Conservation (phyloP, 2,888 invertebrate genomes). For the Subacronicta megacephala region DNA sequence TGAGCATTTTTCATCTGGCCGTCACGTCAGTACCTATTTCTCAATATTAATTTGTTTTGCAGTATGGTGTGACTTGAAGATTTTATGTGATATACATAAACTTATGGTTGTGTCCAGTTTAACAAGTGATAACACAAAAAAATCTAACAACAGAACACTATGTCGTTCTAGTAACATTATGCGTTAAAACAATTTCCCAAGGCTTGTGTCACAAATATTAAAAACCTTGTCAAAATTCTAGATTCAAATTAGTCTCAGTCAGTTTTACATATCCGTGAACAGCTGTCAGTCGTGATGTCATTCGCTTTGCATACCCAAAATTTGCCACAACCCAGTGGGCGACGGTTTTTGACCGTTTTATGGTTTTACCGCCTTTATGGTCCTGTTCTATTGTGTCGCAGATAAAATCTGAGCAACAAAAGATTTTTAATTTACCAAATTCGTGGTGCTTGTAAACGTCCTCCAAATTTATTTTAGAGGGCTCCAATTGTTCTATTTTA, state of each 20-base stretch:
- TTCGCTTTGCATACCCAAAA: slow-evolving; percentile 53
- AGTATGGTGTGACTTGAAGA: too few relatives aligned
- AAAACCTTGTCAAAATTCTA: not conserved
- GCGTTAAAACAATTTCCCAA: not conserved
- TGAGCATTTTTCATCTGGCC: slow-evolving; percentile 4
- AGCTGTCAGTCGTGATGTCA: slow-evolving; percentile 34
- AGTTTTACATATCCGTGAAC: slow-evolving; percentile 1
- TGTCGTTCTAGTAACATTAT: too few relatives aligned
- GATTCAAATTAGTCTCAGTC: slow-evolving; percentile 8
- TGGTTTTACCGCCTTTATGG: slow-evolving; percentile 64
- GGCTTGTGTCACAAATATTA: not conserved
- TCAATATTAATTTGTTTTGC: too few relatives aligned
- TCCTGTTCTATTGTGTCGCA: slow-evolving; percentile 56
- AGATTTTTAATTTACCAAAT: slow-evolving; percentile 56
- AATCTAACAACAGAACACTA: too few relatives aligned
- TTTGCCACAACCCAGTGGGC: slow-evolving; percentile 56
- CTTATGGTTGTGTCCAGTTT: too few relatives aligned
- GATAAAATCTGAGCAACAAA: slow-evolving; percentile 60
- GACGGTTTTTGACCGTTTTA: slow-evolving; percentile 66
- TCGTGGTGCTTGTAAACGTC: slow-evolving; percentile 53
- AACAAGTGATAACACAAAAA: too few relatives aligned
- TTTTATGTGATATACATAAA: too few relatives aligned
- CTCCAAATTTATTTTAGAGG: slow-evolving; percentile 52
- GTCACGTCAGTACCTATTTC: too few relatives aligned
- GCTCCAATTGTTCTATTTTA: slow-evolving; percentile 38